A percentile compares a stretch with the other conserved stretches of the same genome.
phyloP scores from a whole-genome alignment of 2,113 vertebrate species.

The Uropsilus gracilis region DNA sequence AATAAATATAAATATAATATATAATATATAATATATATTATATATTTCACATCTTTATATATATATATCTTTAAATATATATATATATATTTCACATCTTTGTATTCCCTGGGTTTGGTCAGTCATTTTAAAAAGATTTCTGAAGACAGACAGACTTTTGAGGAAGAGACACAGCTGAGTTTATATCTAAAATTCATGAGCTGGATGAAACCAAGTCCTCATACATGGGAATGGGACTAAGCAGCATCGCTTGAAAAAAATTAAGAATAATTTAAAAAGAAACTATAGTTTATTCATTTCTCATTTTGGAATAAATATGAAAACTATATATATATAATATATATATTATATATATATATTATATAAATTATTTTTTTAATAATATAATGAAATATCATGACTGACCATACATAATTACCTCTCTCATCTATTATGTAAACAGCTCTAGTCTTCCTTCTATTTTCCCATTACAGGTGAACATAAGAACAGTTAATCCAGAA shows the following conservation, averaged over 20 bases:
- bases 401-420: not conserved
- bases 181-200: slow-evolving; percentile 4
- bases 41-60: too few species aligned
- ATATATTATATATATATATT: too few species aligned
- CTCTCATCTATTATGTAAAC: not conserved
- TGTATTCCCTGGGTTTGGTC: too few species aligned
- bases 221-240: not conserved
- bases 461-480: not conserved
- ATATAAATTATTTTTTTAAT: too few species aligned
- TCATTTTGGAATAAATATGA: slow-evolving; percentile 19
- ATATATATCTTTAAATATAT: too few species aligned
- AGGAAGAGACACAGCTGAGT: not conserved
- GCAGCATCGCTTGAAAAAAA: not conserved
- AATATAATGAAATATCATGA: too few species aligned
- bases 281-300: not conserved
- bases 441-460: not conserved
- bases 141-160: not conserved
- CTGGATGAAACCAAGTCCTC: not conserved
- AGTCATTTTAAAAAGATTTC: not conserved
- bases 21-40: too few species aligned
- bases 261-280: not conserved
- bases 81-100: too few species aligned
- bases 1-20: too few species aligned
- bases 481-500: not conserved
- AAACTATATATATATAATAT: too few species aligned